Evolutionary conservation across 1,140 invertebrate genomes (phyloP), one percentile per base, ranked within the genome.

Genomic region (Diorhabda sublineata): DNA sequence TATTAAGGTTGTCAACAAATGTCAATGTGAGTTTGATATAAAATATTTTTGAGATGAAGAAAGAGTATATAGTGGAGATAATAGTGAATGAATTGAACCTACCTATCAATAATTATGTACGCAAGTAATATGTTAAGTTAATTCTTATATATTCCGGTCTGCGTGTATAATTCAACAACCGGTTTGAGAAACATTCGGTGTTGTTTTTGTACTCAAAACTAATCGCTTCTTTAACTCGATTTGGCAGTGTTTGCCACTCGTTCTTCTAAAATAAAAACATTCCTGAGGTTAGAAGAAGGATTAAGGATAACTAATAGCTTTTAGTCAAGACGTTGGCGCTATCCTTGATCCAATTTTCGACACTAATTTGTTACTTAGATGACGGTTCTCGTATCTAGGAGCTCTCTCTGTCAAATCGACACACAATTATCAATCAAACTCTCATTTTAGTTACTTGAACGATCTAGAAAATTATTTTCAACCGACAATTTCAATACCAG

Each of bases 401-500:
- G 47, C 47, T 52, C 47, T 52, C n/a, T 52, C 47, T 52, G 47
- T n/a, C 6, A 4, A 52, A 52, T 52, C 47, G 6, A n/a, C 47
- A 52, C 47, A 52, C 47, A 52, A 52, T 52, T 52, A 52, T 52
- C 47, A 52, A 52, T 52, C 47, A 52, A 52, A 52, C 47, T 52
- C n/a, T n/a, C 47, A 52, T 52, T n/a, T 52, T 52, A 52, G 47
- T 52, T 52, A 52, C 47, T 52, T 9, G 47, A 52, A 52, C 47
- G 47, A 52, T 52, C 47, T 3, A n/a, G 47, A 52, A 52, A 52
- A 52, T 52, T 52, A 52, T 52, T 52, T 52, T 52, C 47, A 52
- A 52, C n/a, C 47, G 6, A 52, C 6, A n/a, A 8, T 52, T 52
- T 52, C 47, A 52, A 52, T 52, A 52, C 47, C 6, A n/a, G 2